Conservation (phyloP, 2,113 vertebrate genomes). For the Cyphotilapia sp. region DNA sequence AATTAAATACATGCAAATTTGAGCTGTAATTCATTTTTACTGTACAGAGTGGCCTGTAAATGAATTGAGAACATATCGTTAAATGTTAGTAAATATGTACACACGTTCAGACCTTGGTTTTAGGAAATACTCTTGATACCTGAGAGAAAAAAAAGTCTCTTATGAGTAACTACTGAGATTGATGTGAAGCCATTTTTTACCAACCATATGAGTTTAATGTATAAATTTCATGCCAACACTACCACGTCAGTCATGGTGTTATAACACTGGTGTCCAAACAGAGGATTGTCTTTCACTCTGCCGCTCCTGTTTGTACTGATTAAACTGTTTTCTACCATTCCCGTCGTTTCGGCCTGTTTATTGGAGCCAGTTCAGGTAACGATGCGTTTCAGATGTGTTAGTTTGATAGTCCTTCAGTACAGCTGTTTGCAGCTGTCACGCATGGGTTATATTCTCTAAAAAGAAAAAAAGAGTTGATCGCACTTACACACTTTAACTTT, state of each 20-base stretch:
- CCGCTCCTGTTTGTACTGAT: constrained; percentile 46
- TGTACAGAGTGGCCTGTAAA: constrained; percentile 64
- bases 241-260: constrained; percentile 23
- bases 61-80: constrained; percentile 39
- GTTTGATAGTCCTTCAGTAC: neutral
- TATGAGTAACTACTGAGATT: neutral
- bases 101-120: neutral
- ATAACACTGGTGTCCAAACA: constrained; percentile 17
- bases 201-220: constrained; percentile 21
- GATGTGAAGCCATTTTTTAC: constrained; percentile 31
- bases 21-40: constrained; percentile 47
- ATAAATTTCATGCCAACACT: constrained; percentile 23
- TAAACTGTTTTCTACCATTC: constrained; percentile 59
- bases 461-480: neutral
- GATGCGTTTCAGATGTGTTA: neutral
- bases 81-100: constrained; percentile 44
- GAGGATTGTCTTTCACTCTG: constrained; percentile 14
- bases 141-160: neutral
- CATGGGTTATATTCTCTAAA: neutral
- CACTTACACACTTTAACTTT: neutral
- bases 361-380: neutral
- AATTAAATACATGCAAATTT: constrained; percentile 28
- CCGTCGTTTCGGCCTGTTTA: neutral
- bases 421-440: neutral
- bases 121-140: neutral